A percentile compares a stretch with the other conserved stretches of the same genome.
phyloP scores from a whole-genome alignment of 2,113 vertebrate genomes.

The Trichechus manatus region DNA sequence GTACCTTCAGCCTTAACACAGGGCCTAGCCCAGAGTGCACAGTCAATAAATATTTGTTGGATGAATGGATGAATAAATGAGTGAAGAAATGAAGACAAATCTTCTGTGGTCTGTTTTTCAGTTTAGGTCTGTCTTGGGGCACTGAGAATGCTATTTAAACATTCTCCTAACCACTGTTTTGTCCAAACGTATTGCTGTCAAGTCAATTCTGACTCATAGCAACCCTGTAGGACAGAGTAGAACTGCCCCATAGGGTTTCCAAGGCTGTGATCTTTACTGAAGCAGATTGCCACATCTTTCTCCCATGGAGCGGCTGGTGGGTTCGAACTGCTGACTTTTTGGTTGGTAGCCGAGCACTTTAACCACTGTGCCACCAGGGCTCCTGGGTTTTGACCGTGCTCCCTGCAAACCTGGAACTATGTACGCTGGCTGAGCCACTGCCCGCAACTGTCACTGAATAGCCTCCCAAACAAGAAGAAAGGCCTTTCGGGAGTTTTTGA shows the following conservation, averaged over 20 bases:
- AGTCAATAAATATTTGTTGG: constrained; percentile 23
- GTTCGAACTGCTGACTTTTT: no score
- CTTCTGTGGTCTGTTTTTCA: constrained; percentile 50
- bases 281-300: no score
- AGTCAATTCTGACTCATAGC: not conserved
- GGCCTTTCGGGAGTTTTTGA: not conserved
- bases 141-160: constrained; percentile 17
- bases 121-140: not conserved
- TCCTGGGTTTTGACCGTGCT: not conserved
- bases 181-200: not conserved
- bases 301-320: no score
- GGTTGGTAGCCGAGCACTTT: no score
- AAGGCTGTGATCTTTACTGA: no score
- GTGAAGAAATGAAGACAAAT: constrained; percentile 39
- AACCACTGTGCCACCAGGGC: not conserved
- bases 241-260: not conserved
- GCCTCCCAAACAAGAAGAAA: constrained; percentile 14
- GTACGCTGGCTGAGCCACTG: not conserved
- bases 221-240: not conserved
- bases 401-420: not conserved
- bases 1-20: constrained; percentile 16
- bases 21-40: not conserved
- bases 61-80: not conserved
- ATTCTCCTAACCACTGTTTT: not conserved
- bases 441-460: not conserved